These are phyloP conservation scores for Heliothis subflexa DNA, from an alignment of 1,140 invertebrate species.

Conservation along the genomic window DNA sequence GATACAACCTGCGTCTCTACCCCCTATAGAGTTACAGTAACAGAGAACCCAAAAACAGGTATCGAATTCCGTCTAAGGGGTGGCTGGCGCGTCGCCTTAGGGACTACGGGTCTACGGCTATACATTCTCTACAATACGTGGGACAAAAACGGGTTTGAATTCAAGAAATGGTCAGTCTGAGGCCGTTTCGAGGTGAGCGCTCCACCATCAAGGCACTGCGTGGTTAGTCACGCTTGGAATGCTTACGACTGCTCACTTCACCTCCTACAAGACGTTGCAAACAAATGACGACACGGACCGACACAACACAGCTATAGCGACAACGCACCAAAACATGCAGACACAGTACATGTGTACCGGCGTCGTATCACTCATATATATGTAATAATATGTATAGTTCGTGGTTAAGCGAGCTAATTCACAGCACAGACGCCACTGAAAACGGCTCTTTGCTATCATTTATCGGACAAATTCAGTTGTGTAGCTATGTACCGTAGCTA, in stretches of 20 bases:
- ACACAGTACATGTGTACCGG: not conserved
- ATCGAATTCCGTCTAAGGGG: slow-evolving; percentile 14
- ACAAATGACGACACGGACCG: slow-evolving; percentile 54
- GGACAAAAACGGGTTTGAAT: slow-evolving; percentile 62
- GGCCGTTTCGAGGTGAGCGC: slow-evolving; percentile 72
- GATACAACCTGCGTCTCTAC: not conserved
- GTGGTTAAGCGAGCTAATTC: slow-evolving; percentile 30
- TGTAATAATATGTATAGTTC: not conserved
- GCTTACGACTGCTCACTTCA: slow-evolving; percentile 61
- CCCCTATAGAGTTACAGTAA: slow-evolving; percentile 17
- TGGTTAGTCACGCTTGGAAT: slow-evolving; percentile 78
- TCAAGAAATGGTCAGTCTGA: slow-evolving; percentile 70
- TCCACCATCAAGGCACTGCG: slow-evolving; percentile 65
- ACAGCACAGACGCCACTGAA: slow-evolving; percentile 18
- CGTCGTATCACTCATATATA: slow-evolving; percentile 38
- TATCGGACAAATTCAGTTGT: slow-evolving; percentile 1
- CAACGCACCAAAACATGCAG: slow-evolving; percentile 1
- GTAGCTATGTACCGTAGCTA: not conserved
- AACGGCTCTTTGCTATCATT: slow-evolving; percentile 26
- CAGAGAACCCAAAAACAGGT: slow-evolving; percentile 35
- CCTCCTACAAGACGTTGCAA: slow-evolving; percentile 64
- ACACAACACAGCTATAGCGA: slow-evolving; percentile 32
- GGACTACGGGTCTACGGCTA: slow-evolving; percentile 21
- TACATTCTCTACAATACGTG: slow-evolving; percentile 33
- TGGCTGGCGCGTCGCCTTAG: slow-evolving; percentile 12